A percentile compares a stretch with the other conserved stretches of the same genome.
These are phyloP conservation scores for Eumacrocentrus americanus DNA, from an alignment of 2,888 invertebrate genomes.

Conservation along the genomic window DNA sequence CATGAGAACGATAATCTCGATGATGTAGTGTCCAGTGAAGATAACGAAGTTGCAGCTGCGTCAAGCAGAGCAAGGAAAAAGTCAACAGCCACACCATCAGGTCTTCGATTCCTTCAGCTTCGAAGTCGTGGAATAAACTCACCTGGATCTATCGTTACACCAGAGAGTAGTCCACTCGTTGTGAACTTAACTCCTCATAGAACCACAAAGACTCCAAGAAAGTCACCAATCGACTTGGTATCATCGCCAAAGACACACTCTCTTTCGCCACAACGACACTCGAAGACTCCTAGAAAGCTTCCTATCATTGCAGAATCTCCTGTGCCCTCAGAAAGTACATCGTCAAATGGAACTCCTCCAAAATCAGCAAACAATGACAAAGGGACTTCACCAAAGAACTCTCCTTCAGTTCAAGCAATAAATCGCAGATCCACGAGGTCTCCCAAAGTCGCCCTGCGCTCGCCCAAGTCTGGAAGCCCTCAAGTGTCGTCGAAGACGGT, in stretches of 20 bases:
- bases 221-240: slow-evolving; percentile 45
- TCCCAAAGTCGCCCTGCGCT: slow-evolving; percentile 42
- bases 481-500: slow-evolving; percentile 27
- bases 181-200: slow-evolving; percentile 45
- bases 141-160: slow-evolving; percentile 37
- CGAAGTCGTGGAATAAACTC: slow-evolving; percentile 10
- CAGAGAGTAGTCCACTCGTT: slow-evolving; percentile 47
- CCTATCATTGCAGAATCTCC: slow-evolving; percentile 39
- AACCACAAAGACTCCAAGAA: slow-evolving; percentile 46
- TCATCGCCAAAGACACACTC: slow-evolving; percentile 49
- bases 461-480: slow-evolving; percentile 34
- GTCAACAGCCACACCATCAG: slow-evolving; percentile 22
- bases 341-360: slow-evolving; percentile 9
- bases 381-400: slow-evolving; percentile 6
- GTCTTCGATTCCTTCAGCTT: slow-evolving; percentile 8
- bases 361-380: slow-evolving; percentile 16
- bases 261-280: slow-evolving; percentile 31
- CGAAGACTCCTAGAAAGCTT: slow-evolving; percentile 47
- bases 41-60: slow-evolving; percentile 29
- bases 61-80: slow-evolving; percentile 12
- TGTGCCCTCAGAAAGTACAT: slow-evolving; percentile 34
- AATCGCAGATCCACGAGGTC: slow-evolving; percentile 42
- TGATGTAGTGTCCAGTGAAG: slow-evolving; percentile 27
- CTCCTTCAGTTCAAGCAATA: background rate
- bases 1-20: slow-evolving; percentile 6